These are phyloP conservation scores for Arremon brunneinucha DNA, from an alignment of 2,797 vertebrate genomes.

Conservation along the genomic window DNA sequence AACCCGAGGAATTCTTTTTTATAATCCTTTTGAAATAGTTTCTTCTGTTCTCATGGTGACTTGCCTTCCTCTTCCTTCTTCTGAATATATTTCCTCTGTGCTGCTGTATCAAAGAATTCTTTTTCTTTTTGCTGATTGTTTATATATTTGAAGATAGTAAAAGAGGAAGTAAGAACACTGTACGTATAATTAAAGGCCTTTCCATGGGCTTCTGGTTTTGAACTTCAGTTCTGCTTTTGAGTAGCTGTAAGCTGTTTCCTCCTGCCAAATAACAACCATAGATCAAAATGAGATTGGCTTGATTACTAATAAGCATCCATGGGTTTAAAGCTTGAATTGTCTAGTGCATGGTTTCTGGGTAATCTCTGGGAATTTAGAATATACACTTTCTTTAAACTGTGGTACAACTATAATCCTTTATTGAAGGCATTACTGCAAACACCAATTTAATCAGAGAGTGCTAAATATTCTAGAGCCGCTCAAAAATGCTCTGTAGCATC, in stretches of 20 bases:
- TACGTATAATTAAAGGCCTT: not conserved
- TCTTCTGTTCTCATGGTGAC: constrained; percentile 19
- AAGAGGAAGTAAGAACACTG: constrained; percentile 8
- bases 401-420: not conserved
- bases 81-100: constrained; percentile 50
- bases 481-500: not conserved
- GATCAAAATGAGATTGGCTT: constrained; percentile 26
- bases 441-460: not conserved
- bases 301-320: not conserved
- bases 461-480: not conserved
- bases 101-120: constrained; percentile 27
- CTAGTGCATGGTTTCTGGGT: not conserved
- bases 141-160: constrained; percentile 44
- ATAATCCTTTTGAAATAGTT: constrained; percentile 29
- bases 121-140: constrained; percentile 47
- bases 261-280: not conserved
- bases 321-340: not conserved
- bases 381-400: not conserved
- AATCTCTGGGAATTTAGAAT: not conserved
- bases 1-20: not conserved
- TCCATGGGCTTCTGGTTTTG: not conserved
- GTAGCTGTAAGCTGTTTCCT: constrained; percentile 1
- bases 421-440: not conserved
- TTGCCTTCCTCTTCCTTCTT: constrained; percentile 30
- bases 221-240: not conserved